A percentile compares a stretch with the other conserved stretches of the same genome.
Evolutionary conservation across 2,797 vertebrate genomes (phyloP).

Genomic region (Acridotheres tristis): DNA sequence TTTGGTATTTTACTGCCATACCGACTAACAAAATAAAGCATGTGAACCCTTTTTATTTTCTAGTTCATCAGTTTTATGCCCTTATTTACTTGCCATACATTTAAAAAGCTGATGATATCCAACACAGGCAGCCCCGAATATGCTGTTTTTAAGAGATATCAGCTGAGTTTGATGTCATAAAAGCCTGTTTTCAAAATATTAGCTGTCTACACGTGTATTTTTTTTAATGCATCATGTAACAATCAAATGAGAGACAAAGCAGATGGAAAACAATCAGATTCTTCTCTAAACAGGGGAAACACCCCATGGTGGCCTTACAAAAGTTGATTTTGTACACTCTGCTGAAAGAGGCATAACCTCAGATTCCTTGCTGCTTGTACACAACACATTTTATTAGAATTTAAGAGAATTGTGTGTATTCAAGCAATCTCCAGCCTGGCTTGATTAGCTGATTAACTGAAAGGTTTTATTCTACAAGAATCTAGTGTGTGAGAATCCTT

Average conservation of each 20-base stretch:
- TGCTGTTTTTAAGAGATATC: not conserved
- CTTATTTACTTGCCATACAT: not conserved
- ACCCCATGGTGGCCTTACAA: not conserved
- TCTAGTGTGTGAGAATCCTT: not conserved
- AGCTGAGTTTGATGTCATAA: not conserved
- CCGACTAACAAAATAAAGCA: not conserved
- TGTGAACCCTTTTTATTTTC: conserved; percentile 1
- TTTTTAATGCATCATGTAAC: not conserved
- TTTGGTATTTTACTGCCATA: not conserved
- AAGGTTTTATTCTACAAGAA: not conserved
- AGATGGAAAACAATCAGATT: not conserved
- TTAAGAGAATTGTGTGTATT: not conserved
- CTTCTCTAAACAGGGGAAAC: not conserved
- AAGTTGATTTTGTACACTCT: not conserved
- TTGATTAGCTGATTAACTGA: not conserved
- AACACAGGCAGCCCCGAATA: not conserved
- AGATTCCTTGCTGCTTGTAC: not conserved
- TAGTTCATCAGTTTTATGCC: conserved; percentile 19
- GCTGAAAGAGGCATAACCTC: not conserved
- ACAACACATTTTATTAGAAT: not conserved
- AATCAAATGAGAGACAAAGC: not conserved
- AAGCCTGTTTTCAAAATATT: not conserved
- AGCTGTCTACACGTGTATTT: not conserved
- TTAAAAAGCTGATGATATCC: not conserved
- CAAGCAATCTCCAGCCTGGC: not conserved